Base-by-base conservation (phyloP, 1,140 invertebrate species). In the Drosophila ambigua region DNA sequence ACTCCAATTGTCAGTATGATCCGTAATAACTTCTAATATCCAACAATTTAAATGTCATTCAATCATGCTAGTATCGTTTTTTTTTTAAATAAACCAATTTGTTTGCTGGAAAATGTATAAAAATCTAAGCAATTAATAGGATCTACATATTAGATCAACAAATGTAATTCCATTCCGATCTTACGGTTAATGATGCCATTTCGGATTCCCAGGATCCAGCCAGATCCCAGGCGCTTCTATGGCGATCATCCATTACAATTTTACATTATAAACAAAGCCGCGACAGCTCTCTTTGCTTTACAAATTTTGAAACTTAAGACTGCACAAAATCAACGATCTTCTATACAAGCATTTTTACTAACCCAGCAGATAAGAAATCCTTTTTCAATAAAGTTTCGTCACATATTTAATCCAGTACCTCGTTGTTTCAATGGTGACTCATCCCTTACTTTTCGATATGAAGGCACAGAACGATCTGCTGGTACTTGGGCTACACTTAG, bases 231-330 rank as follows among this genome's bases (percentile, higher is more conserved):
- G 7, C 52, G 35, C 15, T 81, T 79, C 57, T 54, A 60, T 62
- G 79, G 65, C 43, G 64, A 68, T 7, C 72, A 74, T 73, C 64
- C 82, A 74, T 91, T 85, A 31, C 44, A 45, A 3, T 85, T 76
- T 72, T 60, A 64, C 49, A 72, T 71, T 35, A 11, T 35, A 45
- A 60, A 71, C 66, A 64, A 39, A 16, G 35, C 60, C 16, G 35
- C n/a, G 11, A 41, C 39, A 13, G 39, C 71, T 8, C 65, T 78
- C 15, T 78, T 82, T 52, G 76, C 79, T 28, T 79, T 79, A 6
- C 54, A 52, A 7, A 16, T 72, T 35, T 3, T 44, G 2, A 72
- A 60, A 31, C 20, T 54, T 49, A 43, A 77, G 64, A 75, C 61
- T 63, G 63, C 15, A 41, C 46, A 55, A 39, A 43, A 51, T 51